Conservation (phyloP, 2,113 vertebrate genomes). For the Orycteropus afer region DNA sequence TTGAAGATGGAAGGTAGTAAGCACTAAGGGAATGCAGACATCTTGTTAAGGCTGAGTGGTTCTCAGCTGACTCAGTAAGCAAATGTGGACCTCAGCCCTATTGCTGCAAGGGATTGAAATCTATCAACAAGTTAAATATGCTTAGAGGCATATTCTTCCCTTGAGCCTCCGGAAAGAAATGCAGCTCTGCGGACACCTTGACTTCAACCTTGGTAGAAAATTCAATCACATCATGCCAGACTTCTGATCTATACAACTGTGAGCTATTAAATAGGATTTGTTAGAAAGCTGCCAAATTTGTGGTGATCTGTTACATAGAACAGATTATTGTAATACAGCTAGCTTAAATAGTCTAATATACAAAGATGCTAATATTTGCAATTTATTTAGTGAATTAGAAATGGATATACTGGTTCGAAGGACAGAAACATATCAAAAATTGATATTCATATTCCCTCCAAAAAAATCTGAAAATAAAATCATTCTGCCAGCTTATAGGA, state of each 20-base stretch:
- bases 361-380: background rate
- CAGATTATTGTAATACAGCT: background rate
- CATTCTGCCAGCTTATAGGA: background rate
- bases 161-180: background rate
- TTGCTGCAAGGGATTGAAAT: background rate
- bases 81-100: background rate
- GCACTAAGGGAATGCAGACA: background rate
- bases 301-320: background rate
- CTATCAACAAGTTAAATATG: background rate
- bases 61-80: background rate
- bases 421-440: background rate
- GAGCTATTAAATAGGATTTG: background rate
- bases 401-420: background rate
- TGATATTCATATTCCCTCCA: background rate
- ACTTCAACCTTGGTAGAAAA: background rate
- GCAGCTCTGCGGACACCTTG: background rate
- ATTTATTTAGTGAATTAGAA: background rate
- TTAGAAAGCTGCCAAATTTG: background rate
- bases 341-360: background rate
- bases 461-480: background rate
- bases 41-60: background rate
- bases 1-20: background rate
- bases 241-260: background rate
- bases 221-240: background rate
- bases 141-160: background rate